Base-by-base conservation (phyloP, 2,113 vertebrate genomes). In the Anolis sagrei region DNA sequence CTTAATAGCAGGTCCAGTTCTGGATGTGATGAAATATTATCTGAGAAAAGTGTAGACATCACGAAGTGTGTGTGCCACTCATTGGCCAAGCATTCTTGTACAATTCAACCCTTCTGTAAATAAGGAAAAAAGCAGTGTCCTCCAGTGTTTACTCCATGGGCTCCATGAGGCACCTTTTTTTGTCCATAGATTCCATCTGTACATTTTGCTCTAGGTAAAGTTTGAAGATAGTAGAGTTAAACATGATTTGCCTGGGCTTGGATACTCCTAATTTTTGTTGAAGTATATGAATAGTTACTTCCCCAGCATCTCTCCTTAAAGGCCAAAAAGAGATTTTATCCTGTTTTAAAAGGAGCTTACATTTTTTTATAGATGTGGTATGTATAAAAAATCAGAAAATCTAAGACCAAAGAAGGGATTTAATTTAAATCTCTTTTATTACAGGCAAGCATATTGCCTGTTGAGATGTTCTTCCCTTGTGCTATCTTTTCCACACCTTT, bases 241-340 rank as follows among this genome's bases (percentile, higher is more conserved):
- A 82, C 19, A 58, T 58, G n/a, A 13, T 61, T 81, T 21, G 78
- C 78, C 21, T 2, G 0, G 13, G 7, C 4, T 16, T 82, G 32
- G 18, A 91, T 61, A 51, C 2, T n/a, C 7, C 29, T 51, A 61
- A 29, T 76, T 6, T 76, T 27, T 49, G 4, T 49, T 76, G 36
- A 36, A 83, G 36, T 13, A 48, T 83, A 83, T 76, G 19, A 76
- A 83, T 14, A 83, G 58, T 66, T 83, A 32, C 6, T 66, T 36
- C 39, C 39, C 32, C 39, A 48, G 11, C n/a, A 44, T 25, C 39
- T 79, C 79, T 84, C 3, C 62, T 76, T 27, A n/a, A 27, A 68
- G 4, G 44, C n/a, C 4, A 76, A 44, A 76, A 84, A 68, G 27
- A 49, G 14, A 6, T 76, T 84, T 75, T 68, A 84, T n/a, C 61